A percentile compares a stretch with the other conserved stretches of the same genome.
Evolutionary conservation across 2,888 invertebrate species (phyloP).

Genomic region (Eudemis profundana): DNA sequence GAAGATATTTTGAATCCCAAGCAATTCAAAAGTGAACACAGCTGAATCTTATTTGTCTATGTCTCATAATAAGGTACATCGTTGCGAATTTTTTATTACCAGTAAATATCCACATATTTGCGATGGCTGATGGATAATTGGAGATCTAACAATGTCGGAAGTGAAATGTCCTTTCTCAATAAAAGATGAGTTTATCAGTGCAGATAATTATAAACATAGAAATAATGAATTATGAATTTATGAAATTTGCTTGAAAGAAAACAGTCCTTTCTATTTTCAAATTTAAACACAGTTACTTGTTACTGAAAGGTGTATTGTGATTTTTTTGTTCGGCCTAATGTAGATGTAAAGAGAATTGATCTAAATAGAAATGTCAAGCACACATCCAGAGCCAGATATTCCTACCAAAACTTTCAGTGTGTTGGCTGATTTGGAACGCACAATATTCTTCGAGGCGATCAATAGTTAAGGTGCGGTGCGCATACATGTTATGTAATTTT

Average conservation of each 20-base stretch:
- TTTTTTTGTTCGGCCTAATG: background rate
- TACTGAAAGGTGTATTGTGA: background rate
- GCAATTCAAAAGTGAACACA: background rate
- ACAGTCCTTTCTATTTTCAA: background rate
- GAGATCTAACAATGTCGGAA: background rate
- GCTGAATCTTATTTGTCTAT: background rate
- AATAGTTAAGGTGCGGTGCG: no score
- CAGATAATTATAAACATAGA: background rate
- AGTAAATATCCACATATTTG: background rate
- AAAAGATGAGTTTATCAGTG: conserved; percentile 5
- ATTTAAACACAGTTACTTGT: conserved; percentile 2
- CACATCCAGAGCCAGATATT: no score
- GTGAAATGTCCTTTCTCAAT: conserved; percentile 1
- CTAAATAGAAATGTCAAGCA: background rate
- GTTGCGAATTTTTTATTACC: background rate
- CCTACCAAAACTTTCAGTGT: no score
- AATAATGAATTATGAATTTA: no score
- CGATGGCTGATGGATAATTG: background rate
- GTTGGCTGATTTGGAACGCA: no score
- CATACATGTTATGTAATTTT: no score
- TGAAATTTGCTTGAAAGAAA: no score
- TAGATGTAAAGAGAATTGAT: background rate
- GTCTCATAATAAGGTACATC: background rate
- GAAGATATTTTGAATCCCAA: no score
- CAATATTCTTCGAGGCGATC: no score